phyloP scores from a whole-genome alignment of 2,888 invertebrate genomes.

The Cantharis rustica region DNA sequence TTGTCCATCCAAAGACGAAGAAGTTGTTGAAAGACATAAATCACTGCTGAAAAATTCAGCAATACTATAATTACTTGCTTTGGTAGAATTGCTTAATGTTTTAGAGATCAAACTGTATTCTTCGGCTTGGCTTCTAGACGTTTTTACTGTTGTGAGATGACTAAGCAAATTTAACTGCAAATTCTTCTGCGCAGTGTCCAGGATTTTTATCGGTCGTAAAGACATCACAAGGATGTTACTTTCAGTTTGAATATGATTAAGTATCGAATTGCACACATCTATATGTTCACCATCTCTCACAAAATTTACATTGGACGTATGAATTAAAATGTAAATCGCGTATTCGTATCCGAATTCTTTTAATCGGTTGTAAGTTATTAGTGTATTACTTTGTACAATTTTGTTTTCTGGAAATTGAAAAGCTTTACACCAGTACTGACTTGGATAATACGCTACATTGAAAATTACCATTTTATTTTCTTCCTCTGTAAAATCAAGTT shows the following conservation, averaged over 20 bases:
- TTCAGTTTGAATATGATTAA: not conserved
- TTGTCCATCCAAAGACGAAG: not conserved
- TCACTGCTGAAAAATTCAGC: not conserved
- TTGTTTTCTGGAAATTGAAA: slow-evolving; percentile 22
- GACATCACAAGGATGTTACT: not conserved
- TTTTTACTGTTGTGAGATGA: slow-evolving; percentile 7
- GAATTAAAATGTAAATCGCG: not conserved
- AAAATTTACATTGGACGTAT: not conserved
- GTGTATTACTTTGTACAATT: slow-evolving; percentile 20
- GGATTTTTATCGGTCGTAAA: slow-evolving; percentile 4
- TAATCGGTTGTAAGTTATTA: slow-evolving; percentile 10
- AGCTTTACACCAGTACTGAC: slow-evolving; percentile 34
- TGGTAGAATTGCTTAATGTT: not conserved
- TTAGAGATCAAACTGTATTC: not conserved
- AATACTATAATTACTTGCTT: not conserved
- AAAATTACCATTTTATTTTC: not conserved
- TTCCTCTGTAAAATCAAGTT: not conserved
- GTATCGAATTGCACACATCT: not conserved
- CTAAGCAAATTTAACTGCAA: not conserved
- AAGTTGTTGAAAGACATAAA: not conserved
- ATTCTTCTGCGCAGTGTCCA: not conserved
- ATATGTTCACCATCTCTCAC: not conserved
- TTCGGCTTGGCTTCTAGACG: not conserved
- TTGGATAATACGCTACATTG: slow-evolving; percentile 5
- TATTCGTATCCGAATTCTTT: slow-evolving; percentile 8